phyloP scores from a whole-genome alignment of 2,797 vertebrate genomes.

The Macropus fuliginosus region DNA sequence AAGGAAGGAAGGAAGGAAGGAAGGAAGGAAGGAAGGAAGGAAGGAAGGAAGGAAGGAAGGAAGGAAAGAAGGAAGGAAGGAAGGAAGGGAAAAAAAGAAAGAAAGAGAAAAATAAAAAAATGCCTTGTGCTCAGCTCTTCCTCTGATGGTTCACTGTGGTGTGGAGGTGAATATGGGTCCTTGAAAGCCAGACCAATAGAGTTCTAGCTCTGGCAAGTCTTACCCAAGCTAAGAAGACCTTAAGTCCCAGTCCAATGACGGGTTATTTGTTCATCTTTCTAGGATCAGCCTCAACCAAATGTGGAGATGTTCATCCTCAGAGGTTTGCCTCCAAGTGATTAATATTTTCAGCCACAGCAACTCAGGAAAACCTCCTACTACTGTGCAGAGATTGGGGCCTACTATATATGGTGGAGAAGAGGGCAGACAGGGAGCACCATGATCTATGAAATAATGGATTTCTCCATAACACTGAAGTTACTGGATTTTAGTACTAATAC shows the following conservation, averaged over 20 bases:
- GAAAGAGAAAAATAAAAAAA: neutral
- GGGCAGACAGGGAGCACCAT: neutral
- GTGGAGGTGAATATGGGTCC: neutral
- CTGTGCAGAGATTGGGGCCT: neutral
- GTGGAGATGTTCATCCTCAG: neutral
- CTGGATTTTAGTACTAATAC: neutral
- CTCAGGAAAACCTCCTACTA: neutral
- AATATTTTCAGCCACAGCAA: neutral
- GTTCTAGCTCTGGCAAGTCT: neutral
- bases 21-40: too few relatives aligned
- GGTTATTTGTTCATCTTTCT: neutral
- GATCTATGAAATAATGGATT: neutral
- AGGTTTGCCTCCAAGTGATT: neutral
- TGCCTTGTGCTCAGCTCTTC: neutral
- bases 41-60: rapidly evolving
- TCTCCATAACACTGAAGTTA: neutral
- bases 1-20: too few relatives aligned
- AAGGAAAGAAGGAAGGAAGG: rapidly evolving
- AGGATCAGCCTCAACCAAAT: neutral
- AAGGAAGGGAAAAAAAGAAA: too few relatives aligned
- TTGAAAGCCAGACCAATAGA: neutral
- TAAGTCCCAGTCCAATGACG: neutral
- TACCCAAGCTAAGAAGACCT: neutral
- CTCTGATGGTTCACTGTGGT: neutral
- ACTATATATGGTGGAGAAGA: neutral